Evolutionary conservation across 2,888 invertebrate species (phyloP), one percentile per base, ranked within the genome.

Genomic region (Athalia circularis): DNA sequence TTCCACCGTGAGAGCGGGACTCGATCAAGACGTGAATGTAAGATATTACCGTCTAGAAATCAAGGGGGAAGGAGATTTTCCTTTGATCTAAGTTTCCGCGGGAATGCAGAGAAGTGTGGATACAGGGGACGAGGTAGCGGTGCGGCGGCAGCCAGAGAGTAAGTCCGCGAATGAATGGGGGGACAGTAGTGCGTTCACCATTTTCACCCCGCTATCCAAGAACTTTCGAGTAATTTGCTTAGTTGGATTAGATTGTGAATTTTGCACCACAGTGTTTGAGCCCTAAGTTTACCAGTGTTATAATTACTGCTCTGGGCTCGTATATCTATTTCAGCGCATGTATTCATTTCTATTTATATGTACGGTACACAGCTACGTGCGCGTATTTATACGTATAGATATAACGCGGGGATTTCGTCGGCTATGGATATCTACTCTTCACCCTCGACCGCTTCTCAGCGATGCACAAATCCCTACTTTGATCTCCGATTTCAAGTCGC

Each of bases 241-340:
- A 87, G 87, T 87, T 87, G 86, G 86, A 87, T 87, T 87, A 86
- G 85, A 86, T 86, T 87, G 86, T 86, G 84, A 87, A 86, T 87
- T 87, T 87, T 87, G 84, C 83, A 83, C 83, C 84, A 81, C 83
- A 79, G 81, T 84, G 84, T 86, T 86, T 85, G 85, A 85, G 84
- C 81, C 84, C 77, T 61, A 67, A 67, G 65, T 77, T 77, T 57
- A 59, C 45, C 81, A 80, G 80, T 81, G 82, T 85, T 83, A 86
- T 86, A 87, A 86, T 86, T 87, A 86, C 83, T 82, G 82, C 82
- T 83, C 80, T 79, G 82, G 50, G 62, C 52, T 62, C 29, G 29
- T 48, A 62, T 52, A 47, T 59, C 57, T 52, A 43, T 9, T 43
- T 64, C 9, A 0, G 8, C 9, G 54, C n/a, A 54, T 54, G 54